Evolutionary conservation across 2,797 vertebrate species (phyloP), one percentile per base, ranked within the genome.

Genomic region (Orientallactaga sibirica): DNA sequence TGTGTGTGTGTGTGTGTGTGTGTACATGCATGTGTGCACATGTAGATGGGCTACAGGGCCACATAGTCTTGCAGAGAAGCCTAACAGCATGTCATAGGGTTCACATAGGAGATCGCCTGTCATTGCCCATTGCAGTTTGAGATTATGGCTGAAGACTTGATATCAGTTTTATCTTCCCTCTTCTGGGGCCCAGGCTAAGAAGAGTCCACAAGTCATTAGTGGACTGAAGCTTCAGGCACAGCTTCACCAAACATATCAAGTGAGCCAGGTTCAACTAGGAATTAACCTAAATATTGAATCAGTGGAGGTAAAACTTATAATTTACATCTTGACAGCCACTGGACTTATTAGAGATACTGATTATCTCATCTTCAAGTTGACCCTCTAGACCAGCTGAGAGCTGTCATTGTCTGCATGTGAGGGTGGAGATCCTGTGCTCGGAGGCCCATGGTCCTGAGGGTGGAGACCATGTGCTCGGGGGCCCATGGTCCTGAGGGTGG

Each of bases 31-130:
- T 66, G 37, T 29, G 15, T 64, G 62, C 10, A 12, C n/a, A 27
- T 33, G 52, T 33, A 10, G 20, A 12, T 16, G 29, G n/a, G 19
- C 10, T 10, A 3, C 68, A 37, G 76, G 58, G 9, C 27, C 43
- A 20, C 29, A n/a, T 0, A 0, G 11, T 12, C 5, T 37, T 19
- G 5, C 2, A 5, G 3, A n/a, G 1, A 14, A 7, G 41, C 7
- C 58, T 37, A 25, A 2, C 3, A 76, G 55, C 0, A 2, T 41
- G 22, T 16, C 12, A 5, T 0, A 55, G 33, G 27, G 9, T 20
- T 5, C 71, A 29, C 3, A 19, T 5, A 18, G 70, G 37, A 19
- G 29, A 1, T 5, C 33, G 6, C 11, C 14, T 18, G 22, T 3
- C 7, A 9, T 48, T 7, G 33, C 20, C 48, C 2, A 0, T 75